A percentile compares a stretch with the other conserved stretches of the same genome.
Evolutionary conservation across 2,113 vertebrate genomes (phyloP).

Genomic region (Podarcis raffonei): DNA sequence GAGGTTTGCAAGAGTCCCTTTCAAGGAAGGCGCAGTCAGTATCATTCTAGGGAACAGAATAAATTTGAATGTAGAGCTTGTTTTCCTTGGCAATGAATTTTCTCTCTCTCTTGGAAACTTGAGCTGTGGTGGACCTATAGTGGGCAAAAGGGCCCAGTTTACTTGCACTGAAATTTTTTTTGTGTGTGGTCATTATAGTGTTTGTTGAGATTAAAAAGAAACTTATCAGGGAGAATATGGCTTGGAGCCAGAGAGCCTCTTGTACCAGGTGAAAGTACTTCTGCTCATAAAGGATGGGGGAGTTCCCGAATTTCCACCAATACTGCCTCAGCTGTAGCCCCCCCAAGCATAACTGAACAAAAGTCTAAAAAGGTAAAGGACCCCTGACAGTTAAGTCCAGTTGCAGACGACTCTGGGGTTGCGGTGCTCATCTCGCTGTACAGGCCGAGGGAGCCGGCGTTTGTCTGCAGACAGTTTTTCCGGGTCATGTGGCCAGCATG

Average conservation of each 20-base stretch:
- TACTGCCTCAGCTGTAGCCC: not conserved
- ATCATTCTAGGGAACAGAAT: not conserved
- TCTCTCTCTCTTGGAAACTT: not conserved
- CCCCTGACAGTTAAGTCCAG: too few relatives aligned
- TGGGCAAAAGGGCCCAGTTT: not conserved
- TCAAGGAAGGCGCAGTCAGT: conserved; percentile 17
- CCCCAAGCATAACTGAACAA: not conserved
- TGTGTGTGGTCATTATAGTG: conserved; percentile 33
- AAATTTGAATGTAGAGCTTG: not conserved
- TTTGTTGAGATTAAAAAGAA: conserved; percentile 46
- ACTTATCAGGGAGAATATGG: too few relatives aligned
- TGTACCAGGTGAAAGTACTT: not conserved
- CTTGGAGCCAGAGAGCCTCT: not conserved
- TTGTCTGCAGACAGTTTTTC: too few relatives aligned
- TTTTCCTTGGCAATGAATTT: not conserved
- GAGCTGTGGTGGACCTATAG: rapidly evolving
- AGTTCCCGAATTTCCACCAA: not conserved
- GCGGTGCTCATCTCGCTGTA: too few relatives aligned
- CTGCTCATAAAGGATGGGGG: not conserved
- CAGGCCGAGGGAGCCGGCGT: too few relatives aligned
- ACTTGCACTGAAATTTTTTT: not conserved
- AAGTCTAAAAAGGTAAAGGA: too few relatives aligned
- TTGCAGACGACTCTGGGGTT: too few relatives aligned
- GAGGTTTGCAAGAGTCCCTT: conserved; percentile 25
- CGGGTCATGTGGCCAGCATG: too few relatives aligned